Percentiles rank a stretch among this genome's conserved stretches.
Conservation (phyloP, 2,797 vertebrate species). For the Centropyge bicolor region DNA sequence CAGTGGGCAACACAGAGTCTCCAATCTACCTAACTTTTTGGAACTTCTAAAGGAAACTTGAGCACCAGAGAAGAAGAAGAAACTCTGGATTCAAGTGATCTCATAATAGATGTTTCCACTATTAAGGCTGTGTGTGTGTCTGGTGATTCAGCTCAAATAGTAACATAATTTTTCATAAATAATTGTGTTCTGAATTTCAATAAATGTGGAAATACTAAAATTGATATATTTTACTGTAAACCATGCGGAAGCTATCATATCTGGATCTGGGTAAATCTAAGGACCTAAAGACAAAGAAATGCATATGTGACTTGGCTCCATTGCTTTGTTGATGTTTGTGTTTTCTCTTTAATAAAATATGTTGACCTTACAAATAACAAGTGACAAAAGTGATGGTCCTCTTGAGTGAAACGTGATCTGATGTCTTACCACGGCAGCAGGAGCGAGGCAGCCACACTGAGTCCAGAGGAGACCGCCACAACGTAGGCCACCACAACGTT, state of each 20-base stretch:
- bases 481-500: constrained; percentile 91
- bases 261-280: not conserved
- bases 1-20: not conserved
- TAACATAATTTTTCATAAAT: not conserved
- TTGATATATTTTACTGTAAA: no score
- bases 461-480: constrained; percentile 92
- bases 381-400: not conserved
- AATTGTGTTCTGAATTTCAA: constrained; percentile 7
- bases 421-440: constrained; percentile 94
- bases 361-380: not conserved
- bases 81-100: constrained; percentile 12
- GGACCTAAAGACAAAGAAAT: not conserved
- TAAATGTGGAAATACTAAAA: not conserved
- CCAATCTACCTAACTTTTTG: constrained; percentile 14
- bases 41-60: not conserved
- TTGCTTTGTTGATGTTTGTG: not conserved
- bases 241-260: not conserved
- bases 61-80: constrained; percentile 3
- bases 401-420: not conserved
- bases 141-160: not conserved
- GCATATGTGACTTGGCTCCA: not conserved
- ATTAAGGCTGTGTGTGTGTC: not conserved
- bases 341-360: not conserved
- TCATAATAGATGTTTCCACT: constrained; percentile 8
- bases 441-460: constrained; percentile 94